Base-by-base conservation (phyloP, 1,140 invertebrate species). In the Euglossa dilemma region DNA sequence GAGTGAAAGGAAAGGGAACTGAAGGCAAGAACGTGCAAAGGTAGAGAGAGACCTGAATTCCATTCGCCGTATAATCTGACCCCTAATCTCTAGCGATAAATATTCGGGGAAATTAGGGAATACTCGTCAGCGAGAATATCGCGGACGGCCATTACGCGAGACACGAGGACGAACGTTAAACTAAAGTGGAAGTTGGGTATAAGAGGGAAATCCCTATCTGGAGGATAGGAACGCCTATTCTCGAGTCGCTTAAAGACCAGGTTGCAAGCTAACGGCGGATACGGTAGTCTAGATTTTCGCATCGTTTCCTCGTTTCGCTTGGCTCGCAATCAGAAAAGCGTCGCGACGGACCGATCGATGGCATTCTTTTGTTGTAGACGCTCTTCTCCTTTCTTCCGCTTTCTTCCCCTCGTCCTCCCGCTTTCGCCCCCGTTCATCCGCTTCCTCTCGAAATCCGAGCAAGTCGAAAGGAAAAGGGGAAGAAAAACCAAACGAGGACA, bases 331-430 rank as follows among this genome's bases (percentile, higher is more conserved):
- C 83, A 79, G 83, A 66, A 84, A 85, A 85, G 50, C 80, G 84
- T 88, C 86, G 81, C 84, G 84, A 69, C 75, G 70, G 36, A 76
- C 56, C 86, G 87, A 89, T 88, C 87, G 86, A 86, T 80, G 72
- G 11, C 80, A 45, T 83, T 80, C 87, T 88, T 88, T 89, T 86
- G 86, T 89, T 70, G 74, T 54, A 25, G 43, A 72, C 79, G 25
- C 57, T 18, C 66, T 56, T 74, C 75, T 71, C 83, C 45, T 20
- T 2, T 70, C 36, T 6, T 50, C 9, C 16, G 9, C 79, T 61
- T 61, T 71, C 54, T 56, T 47, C 36, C 36, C 36, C 36, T 36
- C 36, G 36, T 36, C 36, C 36, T 12, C 20, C 45, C 4, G 14
- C n/a, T 0, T 23, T 25, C 36, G 16, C 59, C 20, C 28, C n/a